Evolutionary conservation across 1,140 invertebrate genomes (phyloP).

Genomic region (Lutraria rhynchaena): DNA sequence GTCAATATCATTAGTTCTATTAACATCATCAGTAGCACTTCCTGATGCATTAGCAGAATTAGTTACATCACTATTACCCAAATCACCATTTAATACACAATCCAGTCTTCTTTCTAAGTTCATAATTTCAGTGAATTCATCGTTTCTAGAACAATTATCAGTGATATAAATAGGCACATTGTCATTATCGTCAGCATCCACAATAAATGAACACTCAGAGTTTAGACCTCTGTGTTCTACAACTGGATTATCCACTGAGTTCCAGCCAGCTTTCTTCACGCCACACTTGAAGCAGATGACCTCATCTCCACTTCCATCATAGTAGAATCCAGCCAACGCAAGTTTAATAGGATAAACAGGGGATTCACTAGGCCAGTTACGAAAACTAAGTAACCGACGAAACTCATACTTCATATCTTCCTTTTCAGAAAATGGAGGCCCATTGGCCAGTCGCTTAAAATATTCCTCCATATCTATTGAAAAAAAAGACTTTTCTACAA

Average conservation of each 20-base stretch:
- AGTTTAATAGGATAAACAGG: conserved; percentile 36
- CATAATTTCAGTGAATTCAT: not conserved
- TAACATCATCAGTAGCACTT: not conserved
- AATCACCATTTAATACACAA: not conserved
- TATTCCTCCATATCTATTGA: conserved; percentile 33
- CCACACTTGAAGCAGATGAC: conserved; percentile 62
- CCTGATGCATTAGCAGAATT: not conserved
- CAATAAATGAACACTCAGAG: conserved; percentile 47
- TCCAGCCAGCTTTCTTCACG: conserved; percentile 41
- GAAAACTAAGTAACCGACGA: conserved; percentile 33
- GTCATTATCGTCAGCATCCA: not conserved
- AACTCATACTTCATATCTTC: conserved; percentile 58
- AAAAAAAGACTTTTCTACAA: not conserved
- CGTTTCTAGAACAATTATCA: not conserved
- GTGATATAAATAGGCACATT: conserved; percentile 13
- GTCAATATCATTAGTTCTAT: not conserved
- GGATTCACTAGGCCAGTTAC: conserved; percentile 35
- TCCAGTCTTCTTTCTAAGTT: not conserved
- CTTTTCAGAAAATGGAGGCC: conserved; percentile 44
- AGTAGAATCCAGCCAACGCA: conserved; percentile 62
- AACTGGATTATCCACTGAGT: conserved; percentile 33
- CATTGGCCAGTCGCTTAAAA: conserved; percentile 27
- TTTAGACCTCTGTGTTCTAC: conserved; percentile 52
- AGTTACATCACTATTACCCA: not conserved
- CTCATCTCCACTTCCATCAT: conserved; percentile 57